A percentile compares a stretch with the other conserved stretches of the same genome.
These are phyloP conservation scores for Laothoe populi DNA, from an alignment of 2,888 invertebrate species.

Conservation along the genomic window DNA sequence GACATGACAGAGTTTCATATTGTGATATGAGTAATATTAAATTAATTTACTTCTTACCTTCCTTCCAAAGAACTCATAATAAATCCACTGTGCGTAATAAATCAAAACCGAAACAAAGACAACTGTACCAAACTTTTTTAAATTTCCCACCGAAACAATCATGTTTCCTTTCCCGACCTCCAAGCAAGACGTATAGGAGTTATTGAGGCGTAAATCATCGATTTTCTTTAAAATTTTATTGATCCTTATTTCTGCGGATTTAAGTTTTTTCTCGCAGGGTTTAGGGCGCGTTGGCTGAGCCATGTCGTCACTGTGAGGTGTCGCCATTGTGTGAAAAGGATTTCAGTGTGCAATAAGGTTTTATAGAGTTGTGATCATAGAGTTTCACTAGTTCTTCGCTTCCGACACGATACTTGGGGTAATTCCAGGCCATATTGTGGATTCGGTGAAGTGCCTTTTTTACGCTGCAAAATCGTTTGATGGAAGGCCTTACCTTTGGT, in stretches of 20 bases:
- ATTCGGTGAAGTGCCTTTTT: neutral
- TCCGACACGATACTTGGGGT: neutral
- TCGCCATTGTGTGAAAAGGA: slow-evolving; percentile 47
- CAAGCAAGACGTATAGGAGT: slow-evolving; percentile 55
- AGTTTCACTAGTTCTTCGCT: slow-evolving; percentile 32
- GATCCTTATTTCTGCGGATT: slow-evolving; percentile 68
- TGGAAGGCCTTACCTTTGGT: too few relatives aligned
- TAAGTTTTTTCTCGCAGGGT: slow-evolving; percentile 64
- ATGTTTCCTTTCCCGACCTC: slow-evolving; percentile 35
- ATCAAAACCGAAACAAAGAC: slow-evolving; percentile 37
- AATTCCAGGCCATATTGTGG: neutral
- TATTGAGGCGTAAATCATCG: slow-evolving; percentile 57
- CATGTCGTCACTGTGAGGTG: slow-evolving; percentile 49
- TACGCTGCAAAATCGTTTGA: neutral
- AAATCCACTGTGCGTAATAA: slow-evolving; percentile 47
- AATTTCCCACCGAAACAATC: slow-evolving; percentile 26
- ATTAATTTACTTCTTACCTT: slow-evolving; percentile 44
- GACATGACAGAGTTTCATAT: neutral
- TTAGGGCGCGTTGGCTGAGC: slow-evolving; percentile 47
- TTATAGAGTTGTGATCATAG: slow-evolving; percentile 49
- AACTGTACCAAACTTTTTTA: slow-evolving; percentile 29
- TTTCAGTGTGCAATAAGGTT: slow-evolving; percentile 40
- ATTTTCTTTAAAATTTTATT: slow-evolving; percentile 69
- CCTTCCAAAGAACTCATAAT: slow-evolving; percentile 47
- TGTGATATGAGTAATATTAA: neutral